Base-by-base conservation (phyloP, 2,888 invertebrate genomes). In the Lymantria dispar region DNA sequence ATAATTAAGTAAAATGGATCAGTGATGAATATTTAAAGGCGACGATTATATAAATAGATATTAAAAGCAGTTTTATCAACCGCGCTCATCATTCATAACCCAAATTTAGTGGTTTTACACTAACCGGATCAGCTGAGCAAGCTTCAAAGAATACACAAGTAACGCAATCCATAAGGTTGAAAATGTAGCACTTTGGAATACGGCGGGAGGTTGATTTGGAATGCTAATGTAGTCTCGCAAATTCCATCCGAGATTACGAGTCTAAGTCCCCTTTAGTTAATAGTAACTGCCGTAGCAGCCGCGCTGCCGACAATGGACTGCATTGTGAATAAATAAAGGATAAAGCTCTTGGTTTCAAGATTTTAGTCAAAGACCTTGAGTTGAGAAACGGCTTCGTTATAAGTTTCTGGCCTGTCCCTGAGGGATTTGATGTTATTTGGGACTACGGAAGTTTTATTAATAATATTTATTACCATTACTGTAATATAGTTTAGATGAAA, bases 231-330 rank as follows among this genome's bases (percentile, higher is more conserved):
- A 54, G 62, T 54, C 65, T 59, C 57, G 50, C 67, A 70, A 73
- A 78, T 77, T 72, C 69, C 72, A 73, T 72, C 72, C 62, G 64
- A 76, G 77, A 74, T 76, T 73, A 76, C 76, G 68, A 60, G 60
- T 63, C 67, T 68, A 64, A 65, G 61, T 57, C 68, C 65, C 64
- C 59, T 66, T 71, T 65, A 66, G 74, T 72, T 74, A 70, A 72
- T 70, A 72, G 71, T 67, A 58, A 67, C 70, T 58, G 64, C 63
- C 61, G 58, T 60, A 59, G 54, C 62, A 56, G 62, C 47, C 64
- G 56, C 50, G 56, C 55, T 53, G 57, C 49, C 52, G 56, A 68
- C 70, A 61, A 64, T 64, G 55, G 60, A 48, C 68, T 68, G 65
- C 62, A 68, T 58, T 68, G 60, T 68, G 63, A 66, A 68, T 65